Base-by-base conservation (phyloP, 2,797 vertebrate genomes). In the Echeneis naucrates region DNA sequence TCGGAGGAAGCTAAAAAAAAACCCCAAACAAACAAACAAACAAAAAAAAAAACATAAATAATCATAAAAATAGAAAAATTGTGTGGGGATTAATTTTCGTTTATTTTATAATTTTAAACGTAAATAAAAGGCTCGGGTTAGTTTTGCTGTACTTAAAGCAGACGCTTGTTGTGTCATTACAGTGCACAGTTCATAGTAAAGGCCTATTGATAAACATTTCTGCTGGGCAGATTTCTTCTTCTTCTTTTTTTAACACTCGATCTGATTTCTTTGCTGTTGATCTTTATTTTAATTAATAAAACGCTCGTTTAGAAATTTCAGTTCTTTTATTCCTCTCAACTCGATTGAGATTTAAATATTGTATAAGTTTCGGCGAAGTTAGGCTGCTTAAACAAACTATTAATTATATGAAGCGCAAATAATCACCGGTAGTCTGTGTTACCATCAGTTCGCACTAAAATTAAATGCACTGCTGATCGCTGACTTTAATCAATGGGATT, bases 401-500 rank as follows among this genome's bases (percentile, higher is more conserved):
- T 73, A 55, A 83, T 80, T 80, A 82, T 74, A 68, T 45, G 37
- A 66, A 72, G 75, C 75, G 70, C 66, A 83, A 78, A 86, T 72
- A 45, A 8, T 67, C 65, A 10, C 23, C 48, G 57, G 40, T 27
- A 52, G 35, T 57, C 47, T 32, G 66, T 19, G 62, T 70, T 75
- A 60, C 75, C 37, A 81, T 53, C 44, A 52, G 70, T 76, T 77
- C 73, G 53, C 65, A 68, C 69, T 70, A 3, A 53, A 80, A 80
- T 66, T 13, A 71, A 77, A 81, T 23, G 57, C 79, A 63, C 73
- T 84, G 38, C 60, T 84, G 78, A 53, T 80, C 71, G 57, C 52
- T 77, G 77, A 12, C 50, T 87, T 73, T 86, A 79, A 83, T 83
- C 79, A 77, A 82, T 57, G 84, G 55, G 75, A 81, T 79, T 73